These are phyloP conservation scores for Caenorhabditis doughertyi DNA, from an alignment of 2,888 invertebrate genomes.

Conservation along the genomic window DNA sequence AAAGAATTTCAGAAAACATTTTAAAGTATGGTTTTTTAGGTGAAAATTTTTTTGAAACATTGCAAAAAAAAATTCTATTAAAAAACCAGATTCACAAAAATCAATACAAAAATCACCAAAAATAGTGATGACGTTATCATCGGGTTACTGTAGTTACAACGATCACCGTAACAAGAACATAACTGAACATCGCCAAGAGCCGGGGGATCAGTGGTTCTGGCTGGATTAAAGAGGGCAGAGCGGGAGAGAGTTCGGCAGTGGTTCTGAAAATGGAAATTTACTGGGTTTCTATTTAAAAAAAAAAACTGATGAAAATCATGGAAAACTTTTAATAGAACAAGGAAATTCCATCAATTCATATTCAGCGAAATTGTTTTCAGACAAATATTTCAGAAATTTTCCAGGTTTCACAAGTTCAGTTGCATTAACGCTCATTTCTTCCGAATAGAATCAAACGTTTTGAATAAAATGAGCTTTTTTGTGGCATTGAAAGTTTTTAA, in stretches of 20 bases:
- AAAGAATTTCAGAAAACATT: neutral
- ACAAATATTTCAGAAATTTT: no score
- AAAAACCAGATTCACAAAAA: slow-evolving; percentile 44
- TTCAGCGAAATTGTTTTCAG: no score
- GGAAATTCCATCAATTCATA: no score
- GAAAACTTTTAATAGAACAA: neutral
- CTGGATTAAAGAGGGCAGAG: slow-evolving; percentile 79
- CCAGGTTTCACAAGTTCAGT: no score
- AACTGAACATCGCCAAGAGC: slow-evolving; percentile 79
- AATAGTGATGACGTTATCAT: neutral
- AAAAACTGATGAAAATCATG: no score
- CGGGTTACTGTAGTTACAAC: slow-evolving; percentile 66
- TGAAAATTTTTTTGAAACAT: no score
- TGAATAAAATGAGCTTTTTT: neutral
- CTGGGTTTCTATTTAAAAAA: no score
- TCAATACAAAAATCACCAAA: neutral
- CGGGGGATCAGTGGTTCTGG: slow-evolving; percentile 70
- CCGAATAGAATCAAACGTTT: no score
- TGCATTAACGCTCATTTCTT: no score
- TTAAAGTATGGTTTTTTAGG: neutral
- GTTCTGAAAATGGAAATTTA: no score
- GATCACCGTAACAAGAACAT: slow-evolving; percentile 79
- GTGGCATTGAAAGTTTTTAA: neutral
- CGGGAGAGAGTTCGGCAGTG: slow-evolving; percentile 76
- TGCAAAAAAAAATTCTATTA: slow-evolving; percentile 1